Evolutionary conservation across 2,113 vertebrate genomes (phyloP), one percentile per base, ranked within the genome.

Genomic region (Phrynosoma platyrhinos): DNA sequence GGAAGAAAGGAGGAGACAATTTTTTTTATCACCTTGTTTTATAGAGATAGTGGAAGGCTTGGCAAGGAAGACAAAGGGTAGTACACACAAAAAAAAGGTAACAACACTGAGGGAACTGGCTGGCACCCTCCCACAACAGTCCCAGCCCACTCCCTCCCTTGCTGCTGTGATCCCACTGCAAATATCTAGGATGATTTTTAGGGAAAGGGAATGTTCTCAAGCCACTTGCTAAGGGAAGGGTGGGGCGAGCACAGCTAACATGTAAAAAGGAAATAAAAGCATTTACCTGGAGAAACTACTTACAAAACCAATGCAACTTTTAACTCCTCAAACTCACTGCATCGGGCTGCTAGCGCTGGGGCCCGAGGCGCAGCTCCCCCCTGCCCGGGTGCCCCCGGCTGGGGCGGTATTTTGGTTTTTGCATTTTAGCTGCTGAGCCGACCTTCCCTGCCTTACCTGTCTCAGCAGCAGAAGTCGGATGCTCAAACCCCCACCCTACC

Each of bases 271-370:
- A 90, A 92, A 92, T 87, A 93, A 91, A 87, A 85, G 81, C 75
- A 82, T 90, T 93, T 93, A 93, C 92, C 92, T 93, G 92, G 83
- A 90, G 79, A 91, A 91, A 89, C 92, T 93, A 93, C 92, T 93
- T 93, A 93, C 91, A 93, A 93, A 93, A 91, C 86, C 82, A 89
- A 87, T 92, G 91, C 91, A 93, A 91, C 87, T 88, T 88, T 91
- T 84, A 93, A 86, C 91, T 88, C 91, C 89, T 93, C 92, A 91
- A 91, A 91, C 87, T 93, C 91, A 92, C 87, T 88, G 92, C 87
- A 90, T 93, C 92, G 82, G 91, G 92, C 86, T 84, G 92, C 90
- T 91, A 93, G 91, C 91, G 90, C 87, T 86, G 89, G 89, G 84
- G 91, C 89, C 79, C 76, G 86, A 85, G 90, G 91, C 85, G 88